phyloP scores from a whole-genome alignment of 2,888 invertebrate genomes.

The Caenorhabditis becei region DNA sequence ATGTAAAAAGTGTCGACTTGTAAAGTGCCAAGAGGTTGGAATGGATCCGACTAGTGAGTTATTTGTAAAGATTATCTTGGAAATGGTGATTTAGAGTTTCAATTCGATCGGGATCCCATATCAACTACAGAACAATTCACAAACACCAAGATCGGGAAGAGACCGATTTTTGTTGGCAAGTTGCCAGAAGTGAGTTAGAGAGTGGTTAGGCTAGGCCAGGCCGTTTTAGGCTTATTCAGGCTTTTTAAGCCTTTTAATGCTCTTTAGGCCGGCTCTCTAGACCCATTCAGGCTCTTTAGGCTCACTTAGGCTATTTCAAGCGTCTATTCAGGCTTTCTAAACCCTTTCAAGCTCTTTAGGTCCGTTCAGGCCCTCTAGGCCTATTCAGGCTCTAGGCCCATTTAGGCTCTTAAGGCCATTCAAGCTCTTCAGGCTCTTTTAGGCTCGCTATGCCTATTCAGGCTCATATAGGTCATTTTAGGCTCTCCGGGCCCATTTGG shows the following conservation, averaged over 20 bases:
- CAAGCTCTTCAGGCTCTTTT: neutral
- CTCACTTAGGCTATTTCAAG: too few relatives aligned
- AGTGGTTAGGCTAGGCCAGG: too few relatives aligned
- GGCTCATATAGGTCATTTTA: too few relatives aligned
- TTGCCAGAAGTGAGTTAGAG: constrained; percentile 27
- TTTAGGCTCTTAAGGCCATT: neutral
- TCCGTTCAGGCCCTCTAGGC: too few relatives aligned
- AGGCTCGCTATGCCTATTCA: too few relatives aligned
- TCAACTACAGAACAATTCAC: constrained; percentile 36
- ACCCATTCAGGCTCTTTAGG: too few relatives aligned
- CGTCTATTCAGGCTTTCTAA: too few relatives aligned
- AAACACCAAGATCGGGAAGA: constrained; percentile 20
- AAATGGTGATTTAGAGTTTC: constrained; percentile 27
- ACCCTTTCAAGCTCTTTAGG: neutral
- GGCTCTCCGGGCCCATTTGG: too few relatives aligned
- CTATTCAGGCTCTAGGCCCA: too few relatives aligned
- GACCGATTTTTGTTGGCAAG: neutral
- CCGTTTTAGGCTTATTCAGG: too few relatives aligned
- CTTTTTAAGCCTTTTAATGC: too few relatives aligned
- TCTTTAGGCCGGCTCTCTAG: too few relatives aligned
- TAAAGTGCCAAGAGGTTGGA: constrained; percentile 56
- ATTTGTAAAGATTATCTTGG: neutral
- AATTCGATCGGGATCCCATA: constrained; percentile 51
- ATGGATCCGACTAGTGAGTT: constrained; percentile 63
- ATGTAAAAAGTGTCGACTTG: constrained; percentile 61